Conservation (phyloP, 1,140 invertebrate species). For the Drosophila rufa region DNA sequence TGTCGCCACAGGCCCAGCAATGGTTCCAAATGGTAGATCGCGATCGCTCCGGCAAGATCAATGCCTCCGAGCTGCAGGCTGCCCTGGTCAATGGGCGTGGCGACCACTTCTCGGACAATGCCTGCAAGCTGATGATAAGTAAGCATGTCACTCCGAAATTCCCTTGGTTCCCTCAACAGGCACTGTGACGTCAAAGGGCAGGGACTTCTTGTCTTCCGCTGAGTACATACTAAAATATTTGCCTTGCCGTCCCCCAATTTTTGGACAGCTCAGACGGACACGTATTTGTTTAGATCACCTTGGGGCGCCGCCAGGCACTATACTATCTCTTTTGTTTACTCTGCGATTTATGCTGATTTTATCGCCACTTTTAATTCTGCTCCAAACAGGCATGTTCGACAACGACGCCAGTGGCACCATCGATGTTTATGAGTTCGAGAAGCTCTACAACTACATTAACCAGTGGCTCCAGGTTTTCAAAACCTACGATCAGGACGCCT, state of each 20-base stretch:
- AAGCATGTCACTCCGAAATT: constrained; percentile 57
- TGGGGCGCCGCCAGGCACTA: constrained; percentile 9
- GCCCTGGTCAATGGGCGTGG: constrained; percentile 95
- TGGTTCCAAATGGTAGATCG: constrained; percentile 94
- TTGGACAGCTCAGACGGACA: constrained; percentile 14
- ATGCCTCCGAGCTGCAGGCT: constrained; percentile 90
- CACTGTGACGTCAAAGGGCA: constrained; percentile 7
- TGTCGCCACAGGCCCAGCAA: constrained; percentile 89
- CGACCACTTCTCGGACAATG: constrained; percentile 92
- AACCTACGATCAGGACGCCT: constrained; percentile 92
- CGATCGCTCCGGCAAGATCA: constrained; percentile 93
- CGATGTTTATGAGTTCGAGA: constrained; percentile 93
- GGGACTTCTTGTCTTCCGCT: constrained; percentile 8
- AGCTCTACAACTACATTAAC: constrained; percentile 95
- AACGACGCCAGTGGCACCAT: constrained; percentile 94
- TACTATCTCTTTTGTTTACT: constrained; percentile 55
- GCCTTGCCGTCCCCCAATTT: constrained; percentile 6
- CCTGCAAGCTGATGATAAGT: constrained; percentile 96
- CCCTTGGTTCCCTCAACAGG: constrained; percentile 31
- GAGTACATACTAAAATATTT: constrained; percentile 23
- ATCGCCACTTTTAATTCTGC: constrained; percentile 34
- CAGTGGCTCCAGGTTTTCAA: constrained; percentile 94
- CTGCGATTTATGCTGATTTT: constrained; percentile 17
- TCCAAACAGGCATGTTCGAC: constrained; percentile 93
- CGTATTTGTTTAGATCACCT: constrained; percentile 38